These are phyloP conservation scores for Podilymbus podiceps DNA, from an alignment of 2,113 vertebrate species.

Conservation along the genomic window DNA sequence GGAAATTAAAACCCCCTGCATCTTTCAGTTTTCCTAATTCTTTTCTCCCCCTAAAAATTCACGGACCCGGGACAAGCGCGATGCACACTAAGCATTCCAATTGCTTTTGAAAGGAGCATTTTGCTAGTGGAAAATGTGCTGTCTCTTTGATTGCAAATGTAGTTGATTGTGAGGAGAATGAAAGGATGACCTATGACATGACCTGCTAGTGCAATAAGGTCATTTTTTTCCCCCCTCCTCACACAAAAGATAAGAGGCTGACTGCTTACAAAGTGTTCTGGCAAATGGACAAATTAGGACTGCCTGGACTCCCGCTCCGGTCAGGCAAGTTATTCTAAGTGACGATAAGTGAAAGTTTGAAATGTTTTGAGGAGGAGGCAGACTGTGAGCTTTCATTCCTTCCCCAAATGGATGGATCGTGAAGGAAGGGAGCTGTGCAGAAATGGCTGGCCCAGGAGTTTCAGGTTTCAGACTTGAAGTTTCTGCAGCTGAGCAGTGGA, in stretches of 20 bases:
- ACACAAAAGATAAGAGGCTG: conserved; percentile 68
- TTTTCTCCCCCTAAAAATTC: conserved; percentile 11
- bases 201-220: conserved; percentile 56
- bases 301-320: neutral
- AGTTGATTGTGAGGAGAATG: conserved; percentile 67
- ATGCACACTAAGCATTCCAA: conserved; percentile 29
- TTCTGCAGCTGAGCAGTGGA: neutral
- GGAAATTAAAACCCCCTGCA: neutral
- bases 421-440: neutral
- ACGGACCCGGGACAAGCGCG: neutral
- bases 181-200: conserved; percentile 71
- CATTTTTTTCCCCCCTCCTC: conserved; percentile 1
- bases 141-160: conserved; percentile 66
- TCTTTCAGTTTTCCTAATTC: neutral
- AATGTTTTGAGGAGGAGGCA: conserved; percentile 50
- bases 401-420: conserved; percentile 9
- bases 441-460: neutral
- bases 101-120: conserved; percentile 24
- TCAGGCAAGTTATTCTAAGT: conserved; percentile 58
- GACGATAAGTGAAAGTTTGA: conserved; percentile 66
- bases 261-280: conserved; percentile 73
- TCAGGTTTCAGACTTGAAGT: neutral
- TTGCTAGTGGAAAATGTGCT: conserved; percentile 60
- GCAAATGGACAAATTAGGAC: conserved; percentile 70
- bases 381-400: neutral